Conservation (phyloP, 2,888 invertebrate species). For the Spialia ferax region DNA sequence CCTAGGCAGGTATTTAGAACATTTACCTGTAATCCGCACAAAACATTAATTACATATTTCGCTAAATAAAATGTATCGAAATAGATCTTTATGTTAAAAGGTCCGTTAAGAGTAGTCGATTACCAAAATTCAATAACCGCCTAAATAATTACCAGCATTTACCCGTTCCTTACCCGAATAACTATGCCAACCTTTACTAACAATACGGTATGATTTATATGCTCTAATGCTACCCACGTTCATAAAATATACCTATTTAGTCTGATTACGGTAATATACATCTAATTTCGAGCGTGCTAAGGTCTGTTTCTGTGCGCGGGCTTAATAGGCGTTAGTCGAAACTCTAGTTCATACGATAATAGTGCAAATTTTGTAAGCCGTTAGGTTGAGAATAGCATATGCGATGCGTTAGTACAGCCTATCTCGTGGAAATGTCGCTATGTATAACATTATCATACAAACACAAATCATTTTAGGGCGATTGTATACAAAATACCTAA, state of each 20-base stretch:
- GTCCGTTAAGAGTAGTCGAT: slow-evolving; percentile 16
- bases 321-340: slow-evolving; percentile 15
- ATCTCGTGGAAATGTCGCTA: slow-evolving; percentile 32
- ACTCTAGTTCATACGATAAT: not conserved
- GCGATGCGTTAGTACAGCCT: slow-evolving; percentile 8
- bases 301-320: slow-evolving; percentile 17
- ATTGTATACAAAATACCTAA: slow-evolving; percentile 32
- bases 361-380: slow-evolving; percentile 9
- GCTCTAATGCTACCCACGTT: slow-evolving; percentile 16
- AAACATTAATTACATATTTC: not conserved
- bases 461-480: slow-evolving; percentile 33
- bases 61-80: slow-evolving; percentile 10
- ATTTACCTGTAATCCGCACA: no score
- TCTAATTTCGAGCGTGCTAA: slow-evolving; percentile 24
- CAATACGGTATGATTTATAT: slow-evolving; percentile 37
- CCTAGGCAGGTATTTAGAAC: no score
- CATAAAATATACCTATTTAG: slow-evolving; percentile 25
- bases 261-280: slow-evolving; percentile 27
- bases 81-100: not conserved
- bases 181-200: slow-evolving; percentile 36
- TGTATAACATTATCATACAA: slow-evolving; percentile 29
- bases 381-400: slow-evolving; percentile 29
- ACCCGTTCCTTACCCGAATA: slow-evolving; percentile 31
- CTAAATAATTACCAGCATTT: slow-evolving; percentile 31
- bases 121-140: slow-evolving; percentile 18